Evolutionary conservation across 2,113 vertebrate genomes (phyloP).

Genomic region (Notiomystis cincta): DNA sequence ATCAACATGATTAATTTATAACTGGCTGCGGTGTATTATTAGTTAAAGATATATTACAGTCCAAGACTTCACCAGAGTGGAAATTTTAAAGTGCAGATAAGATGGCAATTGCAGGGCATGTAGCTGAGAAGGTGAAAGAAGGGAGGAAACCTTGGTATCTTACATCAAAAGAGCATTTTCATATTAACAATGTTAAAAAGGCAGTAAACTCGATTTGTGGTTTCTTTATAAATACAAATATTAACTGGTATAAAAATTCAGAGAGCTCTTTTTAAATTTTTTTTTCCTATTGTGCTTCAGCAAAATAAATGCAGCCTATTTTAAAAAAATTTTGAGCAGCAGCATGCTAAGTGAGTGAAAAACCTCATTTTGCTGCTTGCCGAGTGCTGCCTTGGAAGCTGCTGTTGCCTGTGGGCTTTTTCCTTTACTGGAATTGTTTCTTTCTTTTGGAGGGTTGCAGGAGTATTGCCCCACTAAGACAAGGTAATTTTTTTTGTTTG

Average conservation of each 20-base stretch:
- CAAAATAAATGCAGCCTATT: background rate
- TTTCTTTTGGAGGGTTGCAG: background rate
- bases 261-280: background rate
- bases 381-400: background rate
- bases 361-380: background rate
- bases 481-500: background rate
- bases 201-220: background rate
- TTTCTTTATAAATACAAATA: background rate
- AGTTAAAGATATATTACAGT: background rate
- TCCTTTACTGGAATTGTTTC: background rate
- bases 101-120: background rate
- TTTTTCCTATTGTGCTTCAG: background rate
- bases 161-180: background rate
- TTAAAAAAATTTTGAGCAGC: background rate
- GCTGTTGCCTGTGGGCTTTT: background rate
- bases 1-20: conserved; percentile 33
- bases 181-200: background rate
- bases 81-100: background rate
- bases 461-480: background rate
- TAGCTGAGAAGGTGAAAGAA: background rate
- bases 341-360: background rate
- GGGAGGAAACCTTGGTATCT: background rate
- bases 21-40: background rate
- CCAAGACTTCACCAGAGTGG: background rate
- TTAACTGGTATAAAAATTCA: background rate